Evolutionary conservation across 1,140 invertebrate genomes (phyloP), one percentile per base, ranked within the genome.

Genomic region (Hycleus cichorii): DNA sequence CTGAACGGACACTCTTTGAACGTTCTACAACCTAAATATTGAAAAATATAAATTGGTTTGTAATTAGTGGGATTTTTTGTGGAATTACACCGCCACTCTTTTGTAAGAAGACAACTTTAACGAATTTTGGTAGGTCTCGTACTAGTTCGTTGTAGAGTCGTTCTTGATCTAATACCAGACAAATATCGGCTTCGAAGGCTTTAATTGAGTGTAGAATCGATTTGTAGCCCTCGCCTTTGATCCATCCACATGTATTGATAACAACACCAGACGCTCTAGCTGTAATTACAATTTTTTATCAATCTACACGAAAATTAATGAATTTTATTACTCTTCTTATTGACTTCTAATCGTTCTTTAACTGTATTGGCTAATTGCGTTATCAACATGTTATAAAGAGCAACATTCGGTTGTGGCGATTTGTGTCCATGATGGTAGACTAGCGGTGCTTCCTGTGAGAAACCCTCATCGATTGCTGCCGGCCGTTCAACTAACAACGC

Each of bases 171-270:
- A 99, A 72, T 0, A 99, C 96, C 58, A 98, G 78, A 66, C 99
- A 93, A 0, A 95, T 86, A 73, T 97, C 93, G 2, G 96, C 93
- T 80, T 97, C 91, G 77, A 98, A 98, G 4, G 90, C 89, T 69
- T 92, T 86, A 0, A 93, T 92, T 4, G 92, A 86, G 68, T 96
- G 90, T 7, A 87, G 83, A 8, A 94, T 71, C 44, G 88, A 78
- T 68, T 87, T 87, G 70, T 94, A 95, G 0, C 93, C 94, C 5
- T 85, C 87, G 1, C 84, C 90, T 77, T 95, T 94, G 0, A 98
- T 86, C 95, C 95, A 99, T 1, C 96, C 96, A 70, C 94, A 96
- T 0, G 97, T 99, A 72, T 99, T 99, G 49, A 99, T 95, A 39
- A 99, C 87, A 1, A 93, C 89, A n/a, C 97, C 97, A 27, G 94